These are phyloP conservation scores for Microtus oregoni DNA, from an alignment of 2,113 vertebrate species.

Conservation along the genomic window DNA sequence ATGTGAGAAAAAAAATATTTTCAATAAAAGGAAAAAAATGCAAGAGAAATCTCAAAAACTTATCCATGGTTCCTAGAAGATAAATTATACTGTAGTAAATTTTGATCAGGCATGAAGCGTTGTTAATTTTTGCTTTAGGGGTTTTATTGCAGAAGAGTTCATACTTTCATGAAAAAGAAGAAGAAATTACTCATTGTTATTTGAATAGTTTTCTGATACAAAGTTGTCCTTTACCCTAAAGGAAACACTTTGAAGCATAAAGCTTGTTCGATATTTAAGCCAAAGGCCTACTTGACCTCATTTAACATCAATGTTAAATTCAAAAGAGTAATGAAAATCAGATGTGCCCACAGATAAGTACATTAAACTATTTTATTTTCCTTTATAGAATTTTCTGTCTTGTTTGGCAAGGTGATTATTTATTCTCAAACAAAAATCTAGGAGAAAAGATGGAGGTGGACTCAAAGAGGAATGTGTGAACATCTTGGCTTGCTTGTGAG, in stretches of 20 bases:
- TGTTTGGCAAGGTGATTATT: not conserved
- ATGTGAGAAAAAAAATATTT: not conserved
- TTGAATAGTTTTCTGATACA: constrained; percentile 30
- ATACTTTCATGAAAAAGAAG: not conserved
- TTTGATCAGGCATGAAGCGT: not conserved
- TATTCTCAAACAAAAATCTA: not conserved
- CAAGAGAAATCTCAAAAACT: constrained; percentile 14
- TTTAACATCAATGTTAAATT: constrained; percentile 61
- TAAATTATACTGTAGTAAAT: constrained; percentile 4
- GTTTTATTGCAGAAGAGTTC: constrained; percentile 9
- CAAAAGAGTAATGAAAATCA: constrained; percentile 52
- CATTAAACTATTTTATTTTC: constrained; percentile 11
- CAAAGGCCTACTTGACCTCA: constrained; percentile 28
- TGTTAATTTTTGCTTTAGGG: constrained; percentile 17
- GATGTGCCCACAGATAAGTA: constrained; percentile 30
- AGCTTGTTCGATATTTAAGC: constrained; percentile 35
- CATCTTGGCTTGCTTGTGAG: not conserved
- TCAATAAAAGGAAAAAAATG: not conserved
- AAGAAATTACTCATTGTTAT: not conserved
- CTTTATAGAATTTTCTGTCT: not conserved
- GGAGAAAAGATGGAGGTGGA: not conserved
- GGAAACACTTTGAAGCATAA: constrained; percentile 52
- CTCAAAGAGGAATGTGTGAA: not conserved
- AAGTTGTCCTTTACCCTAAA: constrained; percentile 43
- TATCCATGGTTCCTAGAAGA: constrained; percentile 8